Base-by-base conservation (phyloP, 2,113 vertebrate species). In the Oryzias celebensis region DNA sequence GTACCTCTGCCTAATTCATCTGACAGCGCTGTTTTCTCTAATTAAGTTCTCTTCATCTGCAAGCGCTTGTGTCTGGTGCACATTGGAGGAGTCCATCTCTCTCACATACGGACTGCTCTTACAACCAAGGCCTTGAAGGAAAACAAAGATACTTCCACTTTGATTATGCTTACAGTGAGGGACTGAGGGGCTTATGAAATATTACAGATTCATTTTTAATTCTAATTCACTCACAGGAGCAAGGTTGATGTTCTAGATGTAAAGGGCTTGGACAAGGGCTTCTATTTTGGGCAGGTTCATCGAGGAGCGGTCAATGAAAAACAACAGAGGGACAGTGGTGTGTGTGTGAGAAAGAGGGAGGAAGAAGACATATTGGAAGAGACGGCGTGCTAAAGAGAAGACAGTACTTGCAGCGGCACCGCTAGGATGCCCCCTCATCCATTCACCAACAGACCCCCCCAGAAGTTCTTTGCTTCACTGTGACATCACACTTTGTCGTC, bases 21-120 rank as follows among this genome's bases (percentile, higher is more conserved):
- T 93, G 91, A 93, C 92, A 92, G 92, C 79, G 68, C 89, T 91
- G 89, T 80, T 92, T 90, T 90, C 90, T 91, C 83, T 92, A 90
- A 92, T 93, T 92, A 92, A 90, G 82, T 84, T 91, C 89, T 92
- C 75, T 75, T 68, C 66, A 66, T 75, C 86, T 80, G 82, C 82
- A 62, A 83, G 79, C 63, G 75, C 67, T 70, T 82, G 85, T 80
- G 85, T 89, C 86, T 75, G 75, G 79, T 86, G 82, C 87, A 89
- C 85, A 86, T 77, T 87, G 84, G 76, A 62, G 79, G 85, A 83
- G 88, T 85, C 46, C 22, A 43, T 82, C 75, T 68, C 68, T 73
- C 84, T 65, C 68, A 74, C 59, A 74, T 79, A 71, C 48, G 49
- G 62, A 69, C 63, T 76, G 53, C 43, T 74, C 68, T 55, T 55